A percentile compares a stretch with the other conserved stretches of the same genome.
These are phyloP conservation scores for Eulithis prunata DNA, from an alignment of 2,888 invertebrate genomes.

Conservation along the genomic window DNA sequence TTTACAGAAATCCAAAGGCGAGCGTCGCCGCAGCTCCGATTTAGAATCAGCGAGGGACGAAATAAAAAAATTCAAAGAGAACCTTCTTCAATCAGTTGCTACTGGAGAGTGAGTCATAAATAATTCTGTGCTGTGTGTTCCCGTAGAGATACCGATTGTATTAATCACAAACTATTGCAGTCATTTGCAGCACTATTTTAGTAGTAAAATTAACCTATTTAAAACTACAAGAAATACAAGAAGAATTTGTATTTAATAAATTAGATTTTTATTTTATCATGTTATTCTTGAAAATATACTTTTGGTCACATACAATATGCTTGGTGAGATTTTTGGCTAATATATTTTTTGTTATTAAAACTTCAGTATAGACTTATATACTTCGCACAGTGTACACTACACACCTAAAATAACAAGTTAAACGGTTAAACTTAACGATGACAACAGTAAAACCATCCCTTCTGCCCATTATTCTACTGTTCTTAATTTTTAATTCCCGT, in stretches of 20 bases:
- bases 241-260: too few relatives aligned
- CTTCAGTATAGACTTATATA: too few relatives aligned
- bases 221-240: too few relatives aligned
- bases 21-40: slow-evolving; percentile 63
- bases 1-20: slow-evolving; percentile 59
- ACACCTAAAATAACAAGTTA: background rate
- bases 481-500: slow-evolving; percentile 57
- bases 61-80: slow-evolving; percentile 76
- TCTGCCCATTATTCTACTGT: slow-evolving; percentile 14
- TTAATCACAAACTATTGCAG: background rate
- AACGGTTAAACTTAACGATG: background rate
- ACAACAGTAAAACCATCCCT: background rate
- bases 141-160: background rate
- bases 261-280: too few relatives aligned
- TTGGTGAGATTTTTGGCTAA: too few relatives aligned
- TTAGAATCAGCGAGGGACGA: slow-evolving; percentile 61
- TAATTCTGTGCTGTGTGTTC: slow-evolving; percentile 18
- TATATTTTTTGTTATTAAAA: too few relatives aligned
- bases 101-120: slow-evolving; percentile 65
- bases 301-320: too few relatives aligned
- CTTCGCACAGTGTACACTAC: background rate
- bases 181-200: too few relatives aligned
- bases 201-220: too few relatives aligned
- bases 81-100: slow-evolving; percentile 66
- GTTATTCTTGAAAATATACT: too few relatives aligned